phyloP scores from a whole-genome alignment of 1,140 invertebrate genomes.

The Euborellia annulipes region DNA sequence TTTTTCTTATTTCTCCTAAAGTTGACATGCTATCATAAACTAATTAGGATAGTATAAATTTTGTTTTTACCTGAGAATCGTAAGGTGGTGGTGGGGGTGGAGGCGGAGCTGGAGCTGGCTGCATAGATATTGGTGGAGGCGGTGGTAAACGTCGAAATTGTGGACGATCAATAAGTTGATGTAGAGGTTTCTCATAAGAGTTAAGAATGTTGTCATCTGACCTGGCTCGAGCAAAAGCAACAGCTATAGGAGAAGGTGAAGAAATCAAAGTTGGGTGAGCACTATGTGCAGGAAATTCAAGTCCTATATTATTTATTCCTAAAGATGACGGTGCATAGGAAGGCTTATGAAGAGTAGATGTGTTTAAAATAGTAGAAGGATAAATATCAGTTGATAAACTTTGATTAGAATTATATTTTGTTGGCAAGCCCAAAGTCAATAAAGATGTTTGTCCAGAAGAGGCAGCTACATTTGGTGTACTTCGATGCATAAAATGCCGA shows the following conservation, averaged over 20 bases:
- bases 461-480: constrained; percentile 49
- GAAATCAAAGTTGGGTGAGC: too few relatives aligned
- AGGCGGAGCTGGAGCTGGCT: constrained; percentile 31
- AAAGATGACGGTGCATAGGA: too few relatives aligned
- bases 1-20: too few relatives aligned
- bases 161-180: constrained; percentile 27
- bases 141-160: constrained; percentile 49
- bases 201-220: constrained; percentile 66
- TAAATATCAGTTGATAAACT: constrained; percentile 13
- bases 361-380: too few relatives aligned
- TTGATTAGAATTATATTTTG: constrained; percentile 21
- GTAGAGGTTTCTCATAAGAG: constrained; percentile 27
- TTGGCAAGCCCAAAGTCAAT: neutral
- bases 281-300: too few relatives aligned
- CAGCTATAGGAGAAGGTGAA: constrained; percentile 4
- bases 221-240: constrained; percentile 43
- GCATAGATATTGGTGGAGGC: constrained; percentile 31
- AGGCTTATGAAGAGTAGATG: too few relatives aligned
- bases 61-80: constrained; percentile 28
- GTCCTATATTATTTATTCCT: too few relatives aligned
- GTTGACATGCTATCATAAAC: too few relatives aligned
- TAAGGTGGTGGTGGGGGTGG: constrained; percentile 54
- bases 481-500: constrained; percentile 55
- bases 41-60: too few relatives aligned
- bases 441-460: constrained; percentile 9